A percentile compares a stretch with the other conserved stretches of the same genome.
Evolutionary conservation across 2,888 invertebrate genomes (phyloP).

Genomic region (Sinhomidia bicolor): DNA sequence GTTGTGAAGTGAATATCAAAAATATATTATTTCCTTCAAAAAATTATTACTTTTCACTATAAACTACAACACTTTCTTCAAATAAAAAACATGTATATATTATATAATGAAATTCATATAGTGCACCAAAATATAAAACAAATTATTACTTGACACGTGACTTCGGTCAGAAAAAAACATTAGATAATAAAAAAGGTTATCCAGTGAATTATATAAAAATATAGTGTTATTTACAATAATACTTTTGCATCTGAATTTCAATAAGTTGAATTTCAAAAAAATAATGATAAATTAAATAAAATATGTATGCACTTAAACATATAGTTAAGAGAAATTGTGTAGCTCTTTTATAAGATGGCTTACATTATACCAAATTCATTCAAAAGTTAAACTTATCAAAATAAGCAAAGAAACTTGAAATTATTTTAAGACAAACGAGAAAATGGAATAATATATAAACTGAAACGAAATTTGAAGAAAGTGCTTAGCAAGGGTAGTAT

Average conservation of each 20-base stretch:
- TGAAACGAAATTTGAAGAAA: constrained; percentile 53
- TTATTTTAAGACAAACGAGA: constrained; percentile 16
- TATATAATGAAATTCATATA: not conserved
- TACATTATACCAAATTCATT: too few species aligned
- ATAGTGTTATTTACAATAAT: too few species aligned
- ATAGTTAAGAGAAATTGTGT: too few species aligned
- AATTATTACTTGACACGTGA: constrained; percentile 4
- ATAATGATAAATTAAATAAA: too few species aligned
- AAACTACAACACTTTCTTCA: constrained; percentile 64
- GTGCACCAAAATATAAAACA: not conserved
- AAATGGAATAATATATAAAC: not conserved
- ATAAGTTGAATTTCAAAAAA: too few species aligned
- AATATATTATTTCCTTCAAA: not conserved
- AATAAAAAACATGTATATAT: constrained; percentile 16
- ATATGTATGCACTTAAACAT: too few species aligned
- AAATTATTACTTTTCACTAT: constrained; percentile 3
- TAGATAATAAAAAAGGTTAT: too few species aligned
- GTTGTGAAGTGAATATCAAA: not conserved
- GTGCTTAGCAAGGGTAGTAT: constrained; percentile 41
- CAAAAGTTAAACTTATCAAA: too few species aligned
- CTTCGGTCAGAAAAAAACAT: not conserved
- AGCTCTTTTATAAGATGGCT: too few species aligned
- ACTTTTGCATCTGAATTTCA: too few species aligned
- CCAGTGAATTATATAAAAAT: too few species aligned
- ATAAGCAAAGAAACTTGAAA: too few species aligned